Evolutionary conservation across 2,113 vertebrate species (phyloP).

Genomic region (Pithys albifrons): DNA sequence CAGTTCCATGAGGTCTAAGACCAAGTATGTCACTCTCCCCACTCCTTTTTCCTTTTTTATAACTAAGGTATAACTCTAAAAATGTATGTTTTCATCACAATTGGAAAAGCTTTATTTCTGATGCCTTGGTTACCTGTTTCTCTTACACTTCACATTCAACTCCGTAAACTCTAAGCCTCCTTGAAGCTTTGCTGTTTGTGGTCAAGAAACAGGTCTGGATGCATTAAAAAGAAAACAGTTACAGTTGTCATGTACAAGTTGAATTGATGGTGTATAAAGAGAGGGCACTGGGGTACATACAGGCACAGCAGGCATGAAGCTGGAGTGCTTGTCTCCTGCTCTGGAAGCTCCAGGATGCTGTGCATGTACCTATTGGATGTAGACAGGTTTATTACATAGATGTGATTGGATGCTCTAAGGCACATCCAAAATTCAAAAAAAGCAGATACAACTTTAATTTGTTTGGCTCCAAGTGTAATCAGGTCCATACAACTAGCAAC

Average conservation of each 20-base stretch:
- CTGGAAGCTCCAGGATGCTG: background rate
- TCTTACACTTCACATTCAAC: background rate
- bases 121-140: background rate
- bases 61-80: background rate
- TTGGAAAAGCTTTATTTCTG: background rate
- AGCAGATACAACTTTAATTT: background rate
- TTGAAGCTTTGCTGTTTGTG: background rate
- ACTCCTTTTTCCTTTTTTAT: background rate
- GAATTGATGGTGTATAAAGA: background rate
- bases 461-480: background rate
- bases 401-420: background rate
- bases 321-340: background rate
- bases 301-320: background rate
- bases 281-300: background rate
- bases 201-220: background rate
- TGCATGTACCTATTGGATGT: accelerated
- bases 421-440: background rate
- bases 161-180: background rate
- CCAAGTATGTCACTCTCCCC: background rate
- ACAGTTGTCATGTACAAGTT: background rate
- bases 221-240: background rate
- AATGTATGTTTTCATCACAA: background rate
- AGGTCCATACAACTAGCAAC: background rate
- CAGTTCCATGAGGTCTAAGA: slow-evolving; percentile 2
- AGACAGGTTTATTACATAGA: background rate